Evolutionary conservation across 2,888 invertebrate species (phyloP).

Genomic region (Mimachlamys varia): DNA sequence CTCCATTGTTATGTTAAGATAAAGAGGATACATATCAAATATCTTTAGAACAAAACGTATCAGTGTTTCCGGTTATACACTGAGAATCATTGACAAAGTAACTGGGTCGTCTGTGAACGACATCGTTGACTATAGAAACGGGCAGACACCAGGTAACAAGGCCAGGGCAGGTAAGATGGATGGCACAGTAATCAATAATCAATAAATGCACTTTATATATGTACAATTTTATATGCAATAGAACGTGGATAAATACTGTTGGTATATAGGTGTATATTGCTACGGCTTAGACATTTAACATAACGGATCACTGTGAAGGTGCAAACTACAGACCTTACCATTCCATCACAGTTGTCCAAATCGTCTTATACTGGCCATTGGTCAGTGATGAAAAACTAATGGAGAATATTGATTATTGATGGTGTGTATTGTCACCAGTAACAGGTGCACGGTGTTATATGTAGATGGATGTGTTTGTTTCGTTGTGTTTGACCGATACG

Average conservation of each 20-base stretch:
- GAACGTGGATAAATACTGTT: background rate
- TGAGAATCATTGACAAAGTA: too few relatives aligned
- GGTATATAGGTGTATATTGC: background rate
- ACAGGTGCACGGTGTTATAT: conserved; percentile 23
- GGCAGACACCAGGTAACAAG: background rate
- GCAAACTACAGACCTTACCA: background rate
- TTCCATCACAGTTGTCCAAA: conserved; percentile 15
- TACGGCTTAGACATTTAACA: background rate
- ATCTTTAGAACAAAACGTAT: too few relatives aligned
- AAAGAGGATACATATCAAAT: too few relatives aligned
- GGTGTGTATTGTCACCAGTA: background rate
- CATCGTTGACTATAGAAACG: background rate
- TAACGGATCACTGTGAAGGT: conserved; percentile 16
- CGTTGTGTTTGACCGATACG: conserved; percentile 7
- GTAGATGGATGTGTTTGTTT: conserved; percentile 25
- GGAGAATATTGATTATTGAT: conserved; percentile 32
- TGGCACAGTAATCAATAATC: background rate
- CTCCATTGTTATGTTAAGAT: too few relatives aligned
- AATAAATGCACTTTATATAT: conserved; percentile 1
- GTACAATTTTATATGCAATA: background rate
- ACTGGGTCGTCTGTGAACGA: background rate
- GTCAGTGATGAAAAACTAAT: conserved; percentile 34
- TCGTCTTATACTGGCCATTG: background rate
- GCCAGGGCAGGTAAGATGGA: background rate
- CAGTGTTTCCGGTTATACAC: too few relatives aligned